Evolutionary conservation across 2,113 vertebrate species (phyloP).

Genomic region (Gymnogyps californianus): DNA sequence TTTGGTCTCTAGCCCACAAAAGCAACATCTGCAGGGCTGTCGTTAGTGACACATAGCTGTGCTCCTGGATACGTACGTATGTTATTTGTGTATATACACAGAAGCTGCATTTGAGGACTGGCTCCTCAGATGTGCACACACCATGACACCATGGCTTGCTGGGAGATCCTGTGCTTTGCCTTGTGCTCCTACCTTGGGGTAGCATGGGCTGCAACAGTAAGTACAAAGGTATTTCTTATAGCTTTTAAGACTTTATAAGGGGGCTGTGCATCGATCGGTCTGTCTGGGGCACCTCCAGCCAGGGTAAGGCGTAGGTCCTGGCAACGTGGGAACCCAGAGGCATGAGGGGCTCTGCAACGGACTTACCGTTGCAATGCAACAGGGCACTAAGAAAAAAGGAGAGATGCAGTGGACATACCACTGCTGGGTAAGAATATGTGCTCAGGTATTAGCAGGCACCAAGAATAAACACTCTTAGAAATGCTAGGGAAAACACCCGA

Average conservation of each 20-base stretch:
- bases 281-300: too few species aligned
- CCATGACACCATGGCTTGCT: conserved; percentile 53
- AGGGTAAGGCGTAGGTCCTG: too few species aligned
- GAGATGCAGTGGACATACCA: neutral
- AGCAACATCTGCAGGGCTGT: neutral
- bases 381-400: neutral
- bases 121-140: neutral
- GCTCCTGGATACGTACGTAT: accelerated
- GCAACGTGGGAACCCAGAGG: neutral
- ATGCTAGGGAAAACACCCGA: neutral
- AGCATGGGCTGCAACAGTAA: conserved; percentile 52
- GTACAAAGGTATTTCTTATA: neutral
- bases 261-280: accelerated
- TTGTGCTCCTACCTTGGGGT: conserved; percentile 58
- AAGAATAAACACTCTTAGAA: neutral
- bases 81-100: neutral
- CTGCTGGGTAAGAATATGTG: neutral
- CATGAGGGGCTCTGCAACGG: neutral
- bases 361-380: neutral
- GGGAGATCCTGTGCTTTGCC: conserved; percentile 42
- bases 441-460: neutral
- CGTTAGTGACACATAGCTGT: neutral
- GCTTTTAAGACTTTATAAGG: neutral
- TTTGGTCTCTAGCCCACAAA: neutral
- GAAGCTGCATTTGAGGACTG: too few species aligned